Evolutionary conservation across 2,888 invertebrate species (phyloP).

Genomic region (Polia nebulosa): DNA sequence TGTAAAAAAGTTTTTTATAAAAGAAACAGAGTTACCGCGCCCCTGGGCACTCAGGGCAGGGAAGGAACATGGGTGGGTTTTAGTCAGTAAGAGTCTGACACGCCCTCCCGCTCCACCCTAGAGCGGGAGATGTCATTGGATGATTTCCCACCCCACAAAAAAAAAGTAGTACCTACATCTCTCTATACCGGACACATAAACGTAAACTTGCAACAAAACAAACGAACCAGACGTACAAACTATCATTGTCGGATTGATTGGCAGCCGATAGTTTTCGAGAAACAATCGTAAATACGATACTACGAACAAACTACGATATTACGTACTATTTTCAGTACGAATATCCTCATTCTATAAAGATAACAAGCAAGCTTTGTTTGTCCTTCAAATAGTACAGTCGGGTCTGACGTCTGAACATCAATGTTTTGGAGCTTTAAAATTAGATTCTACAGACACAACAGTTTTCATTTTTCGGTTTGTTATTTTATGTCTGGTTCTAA

Average conservation of each 20-base stretch:
- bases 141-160: too few species aligned
- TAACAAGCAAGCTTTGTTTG: constrained; percentile 24
- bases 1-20: too few species aligned
- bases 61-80: too few species aligned
- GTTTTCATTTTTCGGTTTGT: neutral
- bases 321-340: constrained; percentile 10
- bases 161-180: too few species aligned
- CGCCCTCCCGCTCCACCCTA: too few species aligned
- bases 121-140: too few species aligned
- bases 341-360: constrained; percentile 30
- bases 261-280: constrained; percentile 41
- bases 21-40: too few species aligned
- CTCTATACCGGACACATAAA: constrained; percentile 15
- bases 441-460: constrained; percentile 28
- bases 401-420: constrained; percentile 17
- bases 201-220: neutral
- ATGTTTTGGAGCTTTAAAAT: constrained; percentile 30
- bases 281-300: constrained; percentile 46
- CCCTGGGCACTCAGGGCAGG: too few species aligned
- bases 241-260: constrained; percentile 34
- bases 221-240: constrained; percentile 11
- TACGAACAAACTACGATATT: constrained; percentile 24
- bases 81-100: too few species aligned
- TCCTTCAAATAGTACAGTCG: constrained; percentile 18
- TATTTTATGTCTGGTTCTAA: constrained; percentile 14